Percentiles rank a stretch among this genome's conserved stretches.
Evolutionary conservation across 2,113 vertebrate species (phyloP).

Genomic region (Pandion haliaetus): DNA sequence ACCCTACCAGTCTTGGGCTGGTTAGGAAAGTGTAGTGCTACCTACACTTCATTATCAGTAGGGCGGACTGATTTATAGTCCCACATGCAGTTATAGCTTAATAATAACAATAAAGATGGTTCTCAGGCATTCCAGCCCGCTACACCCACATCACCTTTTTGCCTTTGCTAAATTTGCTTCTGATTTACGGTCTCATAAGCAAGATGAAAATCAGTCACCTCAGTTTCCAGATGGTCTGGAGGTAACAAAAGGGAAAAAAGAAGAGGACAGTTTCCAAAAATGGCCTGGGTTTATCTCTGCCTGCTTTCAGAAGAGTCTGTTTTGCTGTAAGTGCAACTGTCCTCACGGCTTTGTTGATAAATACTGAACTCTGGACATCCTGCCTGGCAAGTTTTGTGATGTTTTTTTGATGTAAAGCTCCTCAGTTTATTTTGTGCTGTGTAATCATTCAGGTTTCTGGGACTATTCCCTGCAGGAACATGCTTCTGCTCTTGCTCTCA

Average conservation of each 20-base stretch:
- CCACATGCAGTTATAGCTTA: neutral
- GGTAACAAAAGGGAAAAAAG: neutral
- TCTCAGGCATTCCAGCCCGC: neutral
- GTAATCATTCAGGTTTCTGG: neutral
- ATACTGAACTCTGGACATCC: neutral
- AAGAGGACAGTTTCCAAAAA: neutral
- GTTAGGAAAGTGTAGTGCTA: neutral
- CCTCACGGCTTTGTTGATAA: neutral
- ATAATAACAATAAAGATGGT: neutral
- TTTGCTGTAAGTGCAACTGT: neutral
- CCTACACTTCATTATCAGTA: neutral
- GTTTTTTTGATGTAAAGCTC: neutral
- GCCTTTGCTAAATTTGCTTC: neutral
- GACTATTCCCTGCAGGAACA: neutral
- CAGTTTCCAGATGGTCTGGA: neutral
- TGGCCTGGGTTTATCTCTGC: neutral
- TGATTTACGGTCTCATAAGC: neutral
- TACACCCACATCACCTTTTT: neutral
- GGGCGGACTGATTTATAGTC: neutral
- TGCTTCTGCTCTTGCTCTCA: neutral
- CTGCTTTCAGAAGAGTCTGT: neutral
- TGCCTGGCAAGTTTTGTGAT: neutral
- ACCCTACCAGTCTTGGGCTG: neutral
- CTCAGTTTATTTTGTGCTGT: slow-evolving; percentile 5
- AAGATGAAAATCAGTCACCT: slow-evolving; percentile 12